Evolutionary conservation across 2,113 vertebrate species (phyloP).

Genomic region (Brachypteracias leptosomus): DNA sequence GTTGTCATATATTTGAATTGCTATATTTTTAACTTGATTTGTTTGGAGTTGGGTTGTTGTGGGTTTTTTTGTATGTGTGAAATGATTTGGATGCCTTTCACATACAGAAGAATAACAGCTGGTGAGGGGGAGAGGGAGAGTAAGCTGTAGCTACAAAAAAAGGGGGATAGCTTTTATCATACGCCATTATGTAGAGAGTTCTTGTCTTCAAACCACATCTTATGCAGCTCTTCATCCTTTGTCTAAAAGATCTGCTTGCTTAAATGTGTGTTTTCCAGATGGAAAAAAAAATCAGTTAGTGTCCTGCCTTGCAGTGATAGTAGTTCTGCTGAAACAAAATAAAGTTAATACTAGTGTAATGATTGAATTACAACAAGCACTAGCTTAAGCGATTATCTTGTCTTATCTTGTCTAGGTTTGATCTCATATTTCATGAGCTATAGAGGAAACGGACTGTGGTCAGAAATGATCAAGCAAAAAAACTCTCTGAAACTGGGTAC

Average conservation of each 20-base stretch:
- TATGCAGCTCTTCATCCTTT: background rate
- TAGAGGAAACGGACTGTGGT: background rate
- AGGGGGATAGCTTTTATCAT: background rate
- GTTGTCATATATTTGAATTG: slow-evolving; percentile 4
- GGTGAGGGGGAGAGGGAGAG: slow-evolving; percentile 48
- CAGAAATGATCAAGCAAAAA: background rate
- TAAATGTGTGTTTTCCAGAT: background rate
- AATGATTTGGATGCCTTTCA: slow-evolving; percentile 28
- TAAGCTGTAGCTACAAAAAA: slow-evolving; percentile 44
- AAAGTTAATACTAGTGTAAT: background rate
- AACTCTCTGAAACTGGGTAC: background rate
- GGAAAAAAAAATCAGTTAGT: background rate
- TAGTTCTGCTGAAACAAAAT: background rate
- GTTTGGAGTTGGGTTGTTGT: too few species aligned
- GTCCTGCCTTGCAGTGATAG: background rate
- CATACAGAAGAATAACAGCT: slow-evolving; percentile 60
- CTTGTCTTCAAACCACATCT: background rate
- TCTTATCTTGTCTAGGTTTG: background rate
- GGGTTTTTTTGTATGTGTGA: background rate
- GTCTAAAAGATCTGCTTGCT: background rate
- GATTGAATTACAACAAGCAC: background rate
- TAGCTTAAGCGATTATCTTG: background rate
- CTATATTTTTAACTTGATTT: slow-evolving; percentile 31
- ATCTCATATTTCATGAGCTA: background rate
- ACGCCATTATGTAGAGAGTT: background rate